Evolutionary conservation across 2,888 invertebrate species (phyloP), one percentile per base, ranked within the genome.

Genomic region (Orgyia antiqua): DNA sequence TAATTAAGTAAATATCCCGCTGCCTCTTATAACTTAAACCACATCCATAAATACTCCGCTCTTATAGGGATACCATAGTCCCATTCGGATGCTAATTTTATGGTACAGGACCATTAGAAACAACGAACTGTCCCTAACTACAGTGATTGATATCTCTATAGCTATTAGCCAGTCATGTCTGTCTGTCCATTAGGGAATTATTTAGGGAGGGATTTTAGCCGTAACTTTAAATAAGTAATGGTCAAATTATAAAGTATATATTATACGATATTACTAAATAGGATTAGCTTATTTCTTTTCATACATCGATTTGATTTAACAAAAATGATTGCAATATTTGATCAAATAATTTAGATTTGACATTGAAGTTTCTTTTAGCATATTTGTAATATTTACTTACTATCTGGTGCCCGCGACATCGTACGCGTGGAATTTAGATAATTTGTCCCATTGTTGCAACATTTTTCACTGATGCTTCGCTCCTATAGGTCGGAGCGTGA

Each of bases 71-170:
- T 49, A 48, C 43, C 43, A 51, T 31, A 51, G 46, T 63, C 60
- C 68, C 64, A 77, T 79, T 79, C 51, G 70, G 39, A 80, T 80
- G 79, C 70, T 73, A 80, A 80, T 80, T 73, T 76, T 66, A 76
- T 69, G 42, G 59, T 57, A 46, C 50, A 43, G 50, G 42, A 49
- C 58, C 57, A 60, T 61, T 61, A 51, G 39, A 54, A 57, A 50
- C 56, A 60, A 61, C 51, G 46, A 59, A 63, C 57, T 54, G 56
- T 43, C 34, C 40, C 45, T 37, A 40, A 51, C 44, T 43, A 33
- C 27, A 29, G 42, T 79, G 78, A 79, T 80, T 75, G 74, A 80
- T 80, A 80, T 82, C 80, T 82, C 75, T 73, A 79, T 73, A 66
- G 72, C 51, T 46, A 60, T 55, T 54, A 55, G 38, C 30, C 32